Evolutionary conservation across 2,888 invertebrate species (phyloP), one percentile per base, ranked within the genome.

Genomic region (Rhorus exstirpatorius): DNA sequence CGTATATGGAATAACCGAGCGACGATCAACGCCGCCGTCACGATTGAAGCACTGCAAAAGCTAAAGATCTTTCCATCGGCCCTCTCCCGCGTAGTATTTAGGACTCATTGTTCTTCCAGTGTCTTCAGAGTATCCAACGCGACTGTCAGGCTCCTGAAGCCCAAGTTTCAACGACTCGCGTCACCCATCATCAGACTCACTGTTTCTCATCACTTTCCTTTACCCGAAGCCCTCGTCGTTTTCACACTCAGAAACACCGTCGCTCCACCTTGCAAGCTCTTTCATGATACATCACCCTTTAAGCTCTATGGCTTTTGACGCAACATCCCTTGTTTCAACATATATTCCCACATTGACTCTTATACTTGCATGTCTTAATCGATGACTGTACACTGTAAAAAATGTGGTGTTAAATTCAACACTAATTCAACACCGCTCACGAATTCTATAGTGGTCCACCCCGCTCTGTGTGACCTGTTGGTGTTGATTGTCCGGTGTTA

Each of bases 41-140:
- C 60, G 41, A 24, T 17, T 41, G 71, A 46, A 71, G 76, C 41
- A 61, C 24, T 35, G 61, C 8, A 26, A 53, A 4, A 21, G 7
- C 41, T 26, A 35, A 67, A 46, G 31, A n/a, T 58, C 68, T 63
- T 68, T 46, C 49, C 14, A 38, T 61, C 14, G 17, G 14, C 3
- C n/a, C n/a, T n/a, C n/a, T n/a, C n/a, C 12, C 68, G n/a, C 26
- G 51, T 63, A 76, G 55, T 76, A 83, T 83, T 83, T 83, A 78
- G 77, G 58, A 46, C 74, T 79, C 75, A 83, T 83, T 83, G 83
- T 83, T 81, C 78, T 38, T 71, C 71, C 21, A 79, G 83, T 60
- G 70, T 41, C 10, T 65, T 71, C 60, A 44, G 41, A 24, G 49
- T 65, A 77, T 78, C 51, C 74, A 81, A 78, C 63, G 19, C 21